Base-by-base conservation (phyloP, 2,113 vertebrate species). In the Catagonus wagneri region DNA sequence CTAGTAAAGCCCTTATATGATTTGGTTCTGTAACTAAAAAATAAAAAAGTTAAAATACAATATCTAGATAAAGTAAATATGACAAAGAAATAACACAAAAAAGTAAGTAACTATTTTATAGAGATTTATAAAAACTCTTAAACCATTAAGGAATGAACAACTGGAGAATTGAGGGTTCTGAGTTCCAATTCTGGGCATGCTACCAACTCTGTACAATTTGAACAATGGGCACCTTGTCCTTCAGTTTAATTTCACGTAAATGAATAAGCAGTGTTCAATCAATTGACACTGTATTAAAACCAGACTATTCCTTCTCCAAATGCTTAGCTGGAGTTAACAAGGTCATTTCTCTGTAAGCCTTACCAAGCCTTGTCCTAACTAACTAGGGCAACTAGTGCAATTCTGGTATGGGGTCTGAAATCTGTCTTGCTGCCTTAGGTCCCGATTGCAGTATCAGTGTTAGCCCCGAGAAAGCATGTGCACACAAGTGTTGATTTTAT, bases 11-110 rank as follows among this genome's bases (percentile, higher is more conserved):
- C 2, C 6, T 94, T 34, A 17, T 8, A 34, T 87, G 22, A 88
- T 8, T 56, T 60, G 20, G 44, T 75, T 32, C 3, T 83, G 16
- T 50, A 72, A 44, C 58, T 17, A 72, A 50, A 69, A 83, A 60
- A 85, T 52, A 27, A 12, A 79, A n/a, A 54, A 32, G 85, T 34
- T 25, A 84, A 90, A 86, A 52, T 60, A 90, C 14, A 74, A 32
- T 74, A 88, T 74, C 11, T 83, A 3, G 3, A 69, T 78, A 94
- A 95, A 94, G 61, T 56, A 80, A 60, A 86, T 65, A 83, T 60
- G 25, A 56, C 29, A 61, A 56, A 93, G 52, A 88, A 93, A 86
- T 84, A 50, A n/a, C n/a, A 78, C 32, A 78, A 93, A 63, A 94
- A 79, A 60, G 0, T 29, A 85, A 81, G 54, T 34, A 66, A 65